Evolutionary conservation across 2,888 invertebrate genomes (phyloP).

Genomic region (Drosophila crucigera): DNA sequence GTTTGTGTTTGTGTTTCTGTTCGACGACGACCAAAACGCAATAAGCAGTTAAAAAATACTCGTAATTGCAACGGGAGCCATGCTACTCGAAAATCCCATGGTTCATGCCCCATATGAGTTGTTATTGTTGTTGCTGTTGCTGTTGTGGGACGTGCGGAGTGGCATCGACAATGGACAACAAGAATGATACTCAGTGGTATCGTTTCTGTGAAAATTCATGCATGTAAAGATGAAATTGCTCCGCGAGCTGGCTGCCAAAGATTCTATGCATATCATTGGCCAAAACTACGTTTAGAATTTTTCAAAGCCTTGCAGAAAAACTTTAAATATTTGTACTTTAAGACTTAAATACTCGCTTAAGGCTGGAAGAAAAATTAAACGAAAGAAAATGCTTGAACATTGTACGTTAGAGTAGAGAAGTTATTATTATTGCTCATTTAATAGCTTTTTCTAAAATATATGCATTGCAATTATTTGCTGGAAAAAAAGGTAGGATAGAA

Average conservation of each 20-base stretch:
- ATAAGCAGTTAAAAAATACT: conserved; percentile 82
- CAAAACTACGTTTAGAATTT: conserved; percentile 4
- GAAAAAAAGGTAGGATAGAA: not conserved
- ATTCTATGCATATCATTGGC: conserved; percentile 48
- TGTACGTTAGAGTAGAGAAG: conserved; percentile 55
- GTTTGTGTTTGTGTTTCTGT: conserved; percentile 28
- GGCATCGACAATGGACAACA: conserved; percentile 58
- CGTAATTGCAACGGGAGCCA: conserved; percentile 75
- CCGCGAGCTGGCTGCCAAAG: conserved; percentile 29
- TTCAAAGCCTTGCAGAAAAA: conserved; percentile 4
- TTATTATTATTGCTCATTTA: conserved; percentile 70
- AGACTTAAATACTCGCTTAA: conserved; percentile 1
- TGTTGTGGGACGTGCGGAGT: conserved; percentile 67
- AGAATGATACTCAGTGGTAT: conserved; percentile 68
- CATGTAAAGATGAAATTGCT: conserved; percentile 67
- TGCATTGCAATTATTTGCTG: conserved; percentile 36
- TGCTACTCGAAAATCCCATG: conserved; percentile 60
- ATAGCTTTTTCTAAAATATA: conserved; percentile 63
- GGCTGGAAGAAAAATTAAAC: not conserved
- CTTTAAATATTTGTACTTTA: conserved; percentile 14
- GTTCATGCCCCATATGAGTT: conserved; percentile 74
- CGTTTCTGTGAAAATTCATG: conserved; percentile 69
- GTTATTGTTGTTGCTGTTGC: conserved; percentile 53
- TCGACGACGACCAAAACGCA: conserved; percentile 67
- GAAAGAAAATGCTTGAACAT: not conserved